A percentile compares a stretch with the other conserved stretches of the same genome.
Evolutionary conservation across 2,797 vertebrate genomes (phyloP).

Genomic region (Pseudocheirus occidentalis): DNA sequence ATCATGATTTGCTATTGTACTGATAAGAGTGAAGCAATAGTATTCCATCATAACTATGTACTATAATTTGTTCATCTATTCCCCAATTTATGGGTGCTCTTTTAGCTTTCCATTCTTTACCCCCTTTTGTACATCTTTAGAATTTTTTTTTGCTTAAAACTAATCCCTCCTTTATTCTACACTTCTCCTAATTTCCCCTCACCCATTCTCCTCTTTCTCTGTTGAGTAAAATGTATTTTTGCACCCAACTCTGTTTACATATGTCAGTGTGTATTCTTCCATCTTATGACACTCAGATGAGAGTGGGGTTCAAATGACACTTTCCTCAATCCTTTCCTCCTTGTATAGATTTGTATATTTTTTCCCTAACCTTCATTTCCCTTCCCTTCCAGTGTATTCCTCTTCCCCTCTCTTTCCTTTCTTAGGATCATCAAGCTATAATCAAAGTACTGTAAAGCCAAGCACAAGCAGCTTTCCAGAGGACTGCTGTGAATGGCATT

Average conservation of each 20-base stretch:
- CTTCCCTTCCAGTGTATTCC: not conserved
- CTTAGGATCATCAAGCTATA: not conserved
- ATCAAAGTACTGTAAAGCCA: not conserved
- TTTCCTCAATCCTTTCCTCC: not conserved
- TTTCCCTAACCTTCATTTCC: not conserved
- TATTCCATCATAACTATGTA: not conserved
- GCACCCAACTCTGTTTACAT: not conserved
- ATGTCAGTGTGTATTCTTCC: not conserved
- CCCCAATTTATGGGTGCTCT: not conserved
- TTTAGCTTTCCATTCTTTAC: not conserved
- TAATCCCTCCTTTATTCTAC: not conserved
- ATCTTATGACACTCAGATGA: not conserved
- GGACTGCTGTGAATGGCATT: too few relatives aligned
- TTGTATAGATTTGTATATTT: not conserved
- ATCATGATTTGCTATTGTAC: not conserved
- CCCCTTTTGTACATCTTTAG: not conserved
- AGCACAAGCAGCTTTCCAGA: too few relatives aligned
- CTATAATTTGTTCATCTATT: not conserved
- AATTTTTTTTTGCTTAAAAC: not conserved
- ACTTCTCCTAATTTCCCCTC: not conserved
- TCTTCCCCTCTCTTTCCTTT: not conserved
- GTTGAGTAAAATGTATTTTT: not conserved
- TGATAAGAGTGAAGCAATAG: not conserved
- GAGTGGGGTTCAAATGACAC: not conserved
- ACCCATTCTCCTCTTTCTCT: not conserved